Base-by-base conservation (phyloP, 2,113 vertebrate species). In the Nanorana parkeri region DNA sequence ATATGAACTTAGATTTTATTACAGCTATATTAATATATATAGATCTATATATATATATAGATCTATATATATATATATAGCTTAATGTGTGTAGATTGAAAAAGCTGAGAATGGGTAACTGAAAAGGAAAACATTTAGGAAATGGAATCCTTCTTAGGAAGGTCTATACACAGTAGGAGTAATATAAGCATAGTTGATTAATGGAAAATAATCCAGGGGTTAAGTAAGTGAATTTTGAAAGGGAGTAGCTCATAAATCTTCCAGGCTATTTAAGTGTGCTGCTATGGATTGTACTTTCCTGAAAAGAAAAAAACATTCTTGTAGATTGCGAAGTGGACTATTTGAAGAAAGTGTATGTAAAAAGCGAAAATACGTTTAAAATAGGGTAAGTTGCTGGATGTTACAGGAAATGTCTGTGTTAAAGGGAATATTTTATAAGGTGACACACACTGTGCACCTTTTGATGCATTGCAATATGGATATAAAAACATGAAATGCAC, bases 171-270 rank as follows among this genome's bases (percentile, higher is more conserved):
- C 77, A 80, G 77, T 80, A 80, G 77, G 66, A 60, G 66, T 69
- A 47, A 80, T 69, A 69, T 60, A 80, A 80, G 77, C 77, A 69
- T 19, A 60, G 32, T 69, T 68, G 77, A 80, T 80, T 80, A 80
- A 80, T 80, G 77, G 32, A 60, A 60, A 26, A 80, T 69, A 56
- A 80, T 80, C 77, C 51, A 58, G 17, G 58, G 77, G 77, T 68
- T 80, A 80, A 80, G 66, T 68, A 80, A 80, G 77, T 80, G 65
- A 56, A 69, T 69, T 80, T 61, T 69, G 54, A 60, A 24, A 80
- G 55, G 52, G 77, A 68, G 29, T 68, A 69, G 52, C 29, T 68
- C 66, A 80, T 80, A 69, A 80, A 80, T 80, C 66, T 69, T 66
- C n/a, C 55, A 60, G 23, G 21, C 52, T 58, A 17, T 68, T 79